Evolutionary conservation across 2,888 invertebrate species (phyloP).

Genomic region (Sylvicola cinctus): DNA sequence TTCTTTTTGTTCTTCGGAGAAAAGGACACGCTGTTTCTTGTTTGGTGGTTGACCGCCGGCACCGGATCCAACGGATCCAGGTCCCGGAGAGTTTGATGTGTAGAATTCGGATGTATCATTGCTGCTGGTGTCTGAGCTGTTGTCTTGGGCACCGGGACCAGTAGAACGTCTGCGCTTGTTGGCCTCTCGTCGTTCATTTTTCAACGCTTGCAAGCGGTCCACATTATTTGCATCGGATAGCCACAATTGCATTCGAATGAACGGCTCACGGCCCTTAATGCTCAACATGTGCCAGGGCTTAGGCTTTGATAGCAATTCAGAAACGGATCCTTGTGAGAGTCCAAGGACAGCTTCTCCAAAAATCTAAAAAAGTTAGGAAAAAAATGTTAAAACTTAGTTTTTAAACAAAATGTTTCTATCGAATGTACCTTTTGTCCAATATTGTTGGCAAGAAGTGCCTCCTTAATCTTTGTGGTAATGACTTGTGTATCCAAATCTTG

Average conservation of each 20-base stretch:
- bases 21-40: constrained; percentile 86
- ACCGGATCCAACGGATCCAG: constrained; percentile 26
- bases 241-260: constrained; percentile 94
- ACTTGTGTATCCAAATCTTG: constrained; percentile 92
- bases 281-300: constrained; percentile 99
- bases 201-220: constrained; percentile 75
- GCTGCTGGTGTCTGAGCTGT: constrained; percentile 71
- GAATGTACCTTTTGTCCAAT: constrained; percentile 78
- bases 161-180: constrained; percentile 74
- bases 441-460: constrained; percentile 87
- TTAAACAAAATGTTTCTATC: not conserved
- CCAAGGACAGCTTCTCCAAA: constrained; percentile 97
- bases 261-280: constrained; percentile 91
- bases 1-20: constrained; percentile 97
- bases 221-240: constrained; percentile 87
- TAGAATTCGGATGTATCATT: constrained; percentile 80
- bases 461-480: constrained; percentile 92
- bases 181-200: constrained; percentile 78
- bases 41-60: constrained; percentile 58
- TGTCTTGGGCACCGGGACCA: constrained; percentile 63
- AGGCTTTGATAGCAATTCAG: constrained; percentile 90
- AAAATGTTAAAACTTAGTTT: constrained; percentile 4
- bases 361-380: constrained; percentile 38
- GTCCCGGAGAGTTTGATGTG: constrained; percentile 64
- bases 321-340: constrained; percentile 89